Conservation (phyloP, 1,140 invertebrate species). For the Heliconius congener region DNA sequence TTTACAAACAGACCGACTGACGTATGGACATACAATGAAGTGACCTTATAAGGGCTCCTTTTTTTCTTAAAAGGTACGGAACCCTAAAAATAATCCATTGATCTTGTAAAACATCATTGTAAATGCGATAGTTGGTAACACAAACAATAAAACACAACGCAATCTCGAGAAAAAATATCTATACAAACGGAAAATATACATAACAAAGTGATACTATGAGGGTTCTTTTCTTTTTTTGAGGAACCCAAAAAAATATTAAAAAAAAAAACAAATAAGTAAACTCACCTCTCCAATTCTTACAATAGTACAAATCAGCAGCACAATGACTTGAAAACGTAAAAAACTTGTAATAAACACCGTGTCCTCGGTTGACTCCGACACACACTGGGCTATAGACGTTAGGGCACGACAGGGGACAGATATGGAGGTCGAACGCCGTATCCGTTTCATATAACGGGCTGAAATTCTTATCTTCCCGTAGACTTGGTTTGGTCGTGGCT, state of each 20-base stretch:
- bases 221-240: no score
- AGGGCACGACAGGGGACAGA: slow-evolving; percentile 54
- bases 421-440: slow-evolving; percentile 52
- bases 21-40: no score
- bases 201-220: no score
- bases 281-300: slow-evolving; percentile 56
- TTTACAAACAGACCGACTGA: no score
- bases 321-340: slow-evolving; percentile 63
- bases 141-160: no score
- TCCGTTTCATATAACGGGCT: slow-evolving; percentile 53
- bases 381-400: slow-evolving; percentile 57
- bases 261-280: background rate
- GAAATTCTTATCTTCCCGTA: slow-evolving; percentile 26
- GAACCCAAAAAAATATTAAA: background rate
- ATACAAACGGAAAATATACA: no score
- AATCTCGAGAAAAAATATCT: no score
- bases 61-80: no score
- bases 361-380: slow-evolving; percentile 48
- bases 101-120: no score
- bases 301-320: slow-evolving; percentile 57
- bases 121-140: no score
- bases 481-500: slow-evolving; percentile 20
- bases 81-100: no score
- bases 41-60: no score
- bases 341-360: slow-evolving; percentile 58